Base-by-base conservation (phyloP, 2,888 invertebrate species). In the Hypena proboscidalis region DNA sequence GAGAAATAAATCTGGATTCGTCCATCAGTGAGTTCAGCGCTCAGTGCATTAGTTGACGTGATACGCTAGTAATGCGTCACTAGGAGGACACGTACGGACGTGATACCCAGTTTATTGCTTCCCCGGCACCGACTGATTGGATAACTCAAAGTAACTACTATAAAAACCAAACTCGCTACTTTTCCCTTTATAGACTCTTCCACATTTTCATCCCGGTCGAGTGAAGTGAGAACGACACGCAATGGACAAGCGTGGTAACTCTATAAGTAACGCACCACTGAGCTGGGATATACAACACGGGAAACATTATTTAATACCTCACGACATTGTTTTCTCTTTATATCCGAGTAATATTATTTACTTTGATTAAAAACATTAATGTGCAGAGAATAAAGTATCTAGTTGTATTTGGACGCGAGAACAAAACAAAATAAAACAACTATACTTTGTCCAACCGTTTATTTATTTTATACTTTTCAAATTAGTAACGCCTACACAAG, bases 101-200 rank as follows among this genome's bases (percentile, higher is more conserved):
- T 85, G 85, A 82, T 77, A 70, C 58, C 71, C 77, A 73, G 76
- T 83, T 84, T 84, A 85, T 83, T 83, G 80, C 80, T 68, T 62
- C 61, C 67, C 73, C 64, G 68, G 71, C 66, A 70, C 59, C 61
- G 72, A 71, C 74, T 81, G 83, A 82, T 83, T 83, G 80, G 80
- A 74, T 73, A 75, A 74, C 78, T 68, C 69, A 59, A 63, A 41
- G 68, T 65, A 43, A 57, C 63, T 63, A 74, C 65, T 39, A 65
- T 63, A 63, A 72, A 66, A 67, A n/a, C n/a, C 61, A 64, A 66
- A 68, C 64, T 66, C 66, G 54, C 58, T n/a, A 64, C 60, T 63
- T 59, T 52, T 63, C 59, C 59, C 59, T 62, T 59, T 41, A 49
- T 45, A 57, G 31, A 26, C 25, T 35, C 27, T n/a, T 25, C 21